Evolutionary conservation across 1,140 invertebrate genomes (phyloP).

Genomic region (Heliconius eleuchia): DNA sequence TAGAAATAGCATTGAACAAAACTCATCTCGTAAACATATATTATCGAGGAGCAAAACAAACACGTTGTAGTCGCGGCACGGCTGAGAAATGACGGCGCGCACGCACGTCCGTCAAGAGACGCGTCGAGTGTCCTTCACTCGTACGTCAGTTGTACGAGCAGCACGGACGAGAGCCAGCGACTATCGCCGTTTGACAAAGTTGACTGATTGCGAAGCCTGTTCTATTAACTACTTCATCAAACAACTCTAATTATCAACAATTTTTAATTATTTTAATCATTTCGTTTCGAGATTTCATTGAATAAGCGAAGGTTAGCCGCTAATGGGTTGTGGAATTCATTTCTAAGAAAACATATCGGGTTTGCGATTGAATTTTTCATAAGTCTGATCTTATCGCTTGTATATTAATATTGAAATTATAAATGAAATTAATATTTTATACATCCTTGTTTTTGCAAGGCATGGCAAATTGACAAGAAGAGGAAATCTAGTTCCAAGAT

Average conservation of each 20-base stretch:
- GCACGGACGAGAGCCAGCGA: neutral
- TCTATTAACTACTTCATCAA: neutral
- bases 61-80: conserved; percentile 28
- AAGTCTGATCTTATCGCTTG: neutral
- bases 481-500: too few relatives aligned
- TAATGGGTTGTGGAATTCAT: neutral
- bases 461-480: too few relatives aligned
- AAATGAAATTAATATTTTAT: neutral
- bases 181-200: conserved; percentile 24
- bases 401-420: neutral
- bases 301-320: neutral
- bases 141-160: conserved; percentile 16
- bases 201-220: conserved; percentile 23
- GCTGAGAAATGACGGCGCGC: conserved; percentile 35
- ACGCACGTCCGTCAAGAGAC: conserved; percentile 35
- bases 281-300: conserved; percentile 10
- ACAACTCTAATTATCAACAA: neutral
- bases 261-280: conserved; percentile 11
- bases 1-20: conserved; percentile 11
- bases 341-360: conserved; percentile 5
- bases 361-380: neutral
- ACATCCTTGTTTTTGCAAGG: neutral
- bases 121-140: conserved; percentile 35
- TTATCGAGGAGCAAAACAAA: conserved; percentile 28
- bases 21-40: conserved; percentile 31